A percentile compares a stretch with the other conserved stretches of the same genome.
Evolutionary conservation across 2,888 invertebrate species (phyloP).

Genomic region (Stenodema calcarata): DNA sequence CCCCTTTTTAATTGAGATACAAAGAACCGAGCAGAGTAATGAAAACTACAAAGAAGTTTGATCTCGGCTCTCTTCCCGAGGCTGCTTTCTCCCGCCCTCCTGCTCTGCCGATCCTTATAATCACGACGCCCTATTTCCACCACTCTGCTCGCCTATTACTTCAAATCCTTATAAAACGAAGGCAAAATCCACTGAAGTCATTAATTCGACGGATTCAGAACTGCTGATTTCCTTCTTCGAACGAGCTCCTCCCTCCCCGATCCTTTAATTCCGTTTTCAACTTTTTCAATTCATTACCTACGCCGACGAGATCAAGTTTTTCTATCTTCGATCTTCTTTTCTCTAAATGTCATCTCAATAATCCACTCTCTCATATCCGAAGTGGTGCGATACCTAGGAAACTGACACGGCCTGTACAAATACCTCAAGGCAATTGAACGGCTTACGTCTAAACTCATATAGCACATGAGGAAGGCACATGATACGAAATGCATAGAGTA

Average conservation of each 20-base stretch:
- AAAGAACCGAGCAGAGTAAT: constrained; percentile 43
- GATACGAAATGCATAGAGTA: too few species aligned
- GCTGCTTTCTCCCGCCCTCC: background rate
- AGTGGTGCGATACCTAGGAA: too few species aligned
- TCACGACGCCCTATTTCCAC: constrained; percentile 32
- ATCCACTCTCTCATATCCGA: background rate
- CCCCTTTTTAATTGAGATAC: constrained; percentile 42
- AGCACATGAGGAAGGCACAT: too few species aligned
- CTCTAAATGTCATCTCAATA: background rate
- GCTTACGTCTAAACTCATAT: too few species aligned
- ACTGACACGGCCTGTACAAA: too few species aligned
- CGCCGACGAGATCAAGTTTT: background rate
- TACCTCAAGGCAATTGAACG: too few species aligned
- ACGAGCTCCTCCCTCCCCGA: background rate
- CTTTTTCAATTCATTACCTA: background rate
- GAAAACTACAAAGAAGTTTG: constrained; percentile 47
- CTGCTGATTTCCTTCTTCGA: background rate
- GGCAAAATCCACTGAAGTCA: background rate
- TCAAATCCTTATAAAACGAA: constrained; percentile 1
- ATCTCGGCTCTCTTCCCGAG: background rate
- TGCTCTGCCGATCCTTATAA: background rate
- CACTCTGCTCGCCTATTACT: background rate
- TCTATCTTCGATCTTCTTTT: background rate
- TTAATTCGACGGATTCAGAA: background rate
- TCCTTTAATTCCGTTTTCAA: background rate